Percentiles rank a stretch among this genome's conserved stretches.
Conservation (phyloP, 2,888 invertebrate species). For the Oxytorus armatus region DNA sequence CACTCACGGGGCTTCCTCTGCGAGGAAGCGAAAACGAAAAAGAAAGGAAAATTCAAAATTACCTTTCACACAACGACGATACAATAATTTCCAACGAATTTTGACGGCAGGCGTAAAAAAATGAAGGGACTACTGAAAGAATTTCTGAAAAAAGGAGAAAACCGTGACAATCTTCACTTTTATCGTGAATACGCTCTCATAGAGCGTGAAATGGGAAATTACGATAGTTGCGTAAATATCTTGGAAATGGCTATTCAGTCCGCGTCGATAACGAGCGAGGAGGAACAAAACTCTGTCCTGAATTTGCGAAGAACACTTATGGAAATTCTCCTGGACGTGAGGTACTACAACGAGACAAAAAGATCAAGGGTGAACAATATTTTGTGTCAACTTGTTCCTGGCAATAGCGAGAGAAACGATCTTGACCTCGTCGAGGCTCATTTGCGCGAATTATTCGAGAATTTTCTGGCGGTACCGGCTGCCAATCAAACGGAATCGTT, state of each 20-base stretch:
- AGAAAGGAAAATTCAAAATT: constrained; percentile 21
- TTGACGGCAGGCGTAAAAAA: constrained; percentile 85
- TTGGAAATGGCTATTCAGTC: constrained; percentile 85
- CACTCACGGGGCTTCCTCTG: too few species aligned
- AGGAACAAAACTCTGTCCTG: constrained; percentile 82
- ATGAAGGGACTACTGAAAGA: constrained; percentile 86
- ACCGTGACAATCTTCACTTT: constrained; percentile 86
- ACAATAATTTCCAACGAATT: too few species aligned
- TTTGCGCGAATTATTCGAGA: constrained; percentile 72
- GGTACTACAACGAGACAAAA: constrained; percentile 70
- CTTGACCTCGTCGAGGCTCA: constrained; percentile 72
- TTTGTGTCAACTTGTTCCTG: constrained; percentile 71
- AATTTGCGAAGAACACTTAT: constrained; percentile 84
- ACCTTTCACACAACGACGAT: neutral
- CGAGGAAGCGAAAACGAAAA: neutral
- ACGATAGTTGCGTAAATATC: constrained; percentile 85
- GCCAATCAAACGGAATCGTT: constrained; percentile 65
- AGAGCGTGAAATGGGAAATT: constrained; percentile 86
- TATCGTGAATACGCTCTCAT: constrained; percentile 88
- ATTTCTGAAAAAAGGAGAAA: constrained; percentile 85
- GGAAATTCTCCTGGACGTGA: constrained; percentile 76
- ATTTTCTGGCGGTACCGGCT: constrained; percentile 70
- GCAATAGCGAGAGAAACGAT: constrained; percentile 61
- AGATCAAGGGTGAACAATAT: constrained; percentile 71
- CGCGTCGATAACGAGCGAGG: constrained; percentile 70